phyloP scores from a whole-genome alignment of 2,797 vertebrate genomes.

The Hippoglossus hippoglossus region DNA sequence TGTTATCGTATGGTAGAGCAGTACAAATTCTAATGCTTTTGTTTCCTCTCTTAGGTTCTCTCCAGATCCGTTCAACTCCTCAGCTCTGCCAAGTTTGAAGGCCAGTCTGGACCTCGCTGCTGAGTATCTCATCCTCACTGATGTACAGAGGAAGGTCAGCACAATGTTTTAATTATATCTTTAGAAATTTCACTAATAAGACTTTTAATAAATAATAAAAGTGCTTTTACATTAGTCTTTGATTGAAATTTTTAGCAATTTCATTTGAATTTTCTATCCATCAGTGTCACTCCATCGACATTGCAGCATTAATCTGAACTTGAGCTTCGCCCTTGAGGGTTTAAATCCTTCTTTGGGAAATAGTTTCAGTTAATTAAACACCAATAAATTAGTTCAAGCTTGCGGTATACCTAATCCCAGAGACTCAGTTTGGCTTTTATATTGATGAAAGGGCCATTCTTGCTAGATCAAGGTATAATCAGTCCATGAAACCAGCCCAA shows the following conservation, averaged over 20 bases:
- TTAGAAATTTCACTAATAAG: not conserved
- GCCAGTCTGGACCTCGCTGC: conserved; percentile 95
- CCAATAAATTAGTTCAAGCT: not conserved
- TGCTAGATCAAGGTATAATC: not conserved
- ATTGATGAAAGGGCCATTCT: not conserved
- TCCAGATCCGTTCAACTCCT: conserved; percentile 92
- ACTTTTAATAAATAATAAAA: not conserved
- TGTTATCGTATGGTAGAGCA: too few species aligned
- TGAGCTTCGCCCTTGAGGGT: not conserved
- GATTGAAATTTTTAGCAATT: not conserved
- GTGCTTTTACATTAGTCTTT: too few species aligned
- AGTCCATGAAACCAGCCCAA: too few species aligned
- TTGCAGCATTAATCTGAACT: too few species aligned
- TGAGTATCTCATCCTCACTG: conserved; percentile 95
- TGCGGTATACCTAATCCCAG: too few species aligned
- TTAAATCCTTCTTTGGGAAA: not conserved
- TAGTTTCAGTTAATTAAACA: not conserved
- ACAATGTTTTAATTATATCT: not conserved
- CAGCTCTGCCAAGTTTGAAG: conserved; percentile 91
- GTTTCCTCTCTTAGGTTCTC: conserved; percentile 87
- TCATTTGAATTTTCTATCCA: too few species aligned
- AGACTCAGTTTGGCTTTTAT: not conserved
- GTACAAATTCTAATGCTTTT: too few species aligned
- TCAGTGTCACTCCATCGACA: too few species aligned
- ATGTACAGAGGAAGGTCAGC: conserved; percentile 96